Percentiles rank a stretch among this genome's conserved stretches.
Conservation (phyloP, 2,888 invertebrate species). For the Congeria kusceri region DNA sequence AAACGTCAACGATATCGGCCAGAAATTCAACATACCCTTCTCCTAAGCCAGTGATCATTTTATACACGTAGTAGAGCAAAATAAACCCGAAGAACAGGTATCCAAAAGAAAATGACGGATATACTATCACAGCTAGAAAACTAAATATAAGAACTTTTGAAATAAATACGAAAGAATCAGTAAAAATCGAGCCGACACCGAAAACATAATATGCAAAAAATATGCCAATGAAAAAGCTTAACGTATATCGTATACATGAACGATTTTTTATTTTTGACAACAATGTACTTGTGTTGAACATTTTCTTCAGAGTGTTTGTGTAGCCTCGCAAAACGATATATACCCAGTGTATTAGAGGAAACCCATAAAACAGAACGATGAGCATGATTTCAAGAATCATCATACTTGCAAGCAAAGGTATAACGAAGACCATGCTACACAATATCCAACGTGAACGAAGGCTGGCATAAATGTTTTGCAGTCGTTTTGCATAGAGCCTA, state of each 20-base stretch:
- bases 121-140: conserved; percentile 28
- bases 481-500: too few relatives aligned
- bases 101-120: conserved; percentile 31
- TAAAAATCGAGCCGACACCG: not conserved
- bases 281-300: not conserved
- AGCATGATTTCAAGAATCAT: not conserved
- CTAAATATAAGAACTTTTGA: conserved; percentile 13
- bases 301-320: not conserved
- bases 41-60: conserved; percentile 21
- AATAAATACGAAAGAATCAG: not conserved
- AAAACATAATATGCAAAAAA: conserved; percentile 1
- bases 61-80: conserved; percentile 16
- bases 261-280: not conserved
- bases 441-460: too few relatives aligned
- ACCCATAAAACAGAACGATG: not conserved
- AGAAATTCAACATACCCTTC: conserved; percentile 17
- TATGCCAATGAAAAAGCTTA: not conserved
- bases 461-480: too few relatives aligned
- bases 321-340: not conserved
- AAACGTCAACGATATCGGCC: conserved; percentile 27
- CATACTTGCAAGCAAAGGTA: too few relatives aligned
- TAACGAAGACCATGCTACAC: too few relatives aligned
- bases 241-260: not conserved
- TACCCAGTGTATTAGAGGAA: not conserved
- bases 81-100: conserved; percentile 26